Base-by-base conservation (phyloP, 1,140 invertebrate genomes). In the Elymnias hypermnestra region DNA sequence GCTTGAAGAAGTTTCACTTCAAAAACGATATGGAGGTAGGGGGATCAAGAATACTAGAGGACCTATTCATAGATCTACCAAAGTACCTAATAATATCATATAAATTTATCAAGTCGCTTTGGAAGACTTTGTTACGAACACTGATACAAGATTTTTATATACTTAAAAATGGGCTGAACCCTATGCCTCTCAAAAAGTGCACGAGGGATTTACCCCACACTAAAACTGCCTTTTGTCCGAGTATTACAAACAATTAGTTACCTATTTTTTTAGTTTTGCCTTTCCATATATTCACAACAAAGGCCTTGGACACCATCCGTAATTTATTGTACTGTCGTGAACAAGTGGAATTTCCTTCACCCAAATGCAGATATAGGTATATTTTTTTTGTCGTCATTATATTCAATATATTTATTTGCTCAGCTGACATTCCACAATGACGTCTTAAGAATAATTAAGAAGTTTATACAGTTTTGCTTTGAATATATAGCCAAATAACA, bases 281-380 rank as follows among this genome's bases (percentile, higher is more conserved):
- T 4, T 12, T 38, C 31, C 23, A 29, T 38, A 19, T 17, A 29
- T 29, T 31, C 10, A 29, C 13, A 12, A 9, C 23, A 38, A 45
- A 18, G 42, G n/a, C 42, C 2, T 45, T 39, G 26, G 35, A 48
- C 13, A 13, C 8, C 13, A 26, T 39, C 25, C 13, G 6, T 35
- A 43, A 43, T 33, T 33, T 43, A 43, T 47, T 28, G 26, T 29
- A n/a, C 10, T 39, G 35, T 17, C 25, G 23, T 39, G 12, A 39
- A 39, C 45, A 33, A 33, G 14, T 48, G 37, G 45, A 40, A 48
- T 48, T 39, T 35, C 45, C 45, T 43, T 22, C 19, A 17, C 31
- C 31, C 10, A 36, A 47, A 39, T 33, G 37, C 23, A 40, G 15
- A 33, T 17, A 33, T 18, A n/a, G n/a, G n/a, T n/a, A n/a, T n/a